Evolutionary conservation across 2,888 invertebrate genomes (phyloP).

Genomic region (Orthonychiurus folsomi): DNA sequence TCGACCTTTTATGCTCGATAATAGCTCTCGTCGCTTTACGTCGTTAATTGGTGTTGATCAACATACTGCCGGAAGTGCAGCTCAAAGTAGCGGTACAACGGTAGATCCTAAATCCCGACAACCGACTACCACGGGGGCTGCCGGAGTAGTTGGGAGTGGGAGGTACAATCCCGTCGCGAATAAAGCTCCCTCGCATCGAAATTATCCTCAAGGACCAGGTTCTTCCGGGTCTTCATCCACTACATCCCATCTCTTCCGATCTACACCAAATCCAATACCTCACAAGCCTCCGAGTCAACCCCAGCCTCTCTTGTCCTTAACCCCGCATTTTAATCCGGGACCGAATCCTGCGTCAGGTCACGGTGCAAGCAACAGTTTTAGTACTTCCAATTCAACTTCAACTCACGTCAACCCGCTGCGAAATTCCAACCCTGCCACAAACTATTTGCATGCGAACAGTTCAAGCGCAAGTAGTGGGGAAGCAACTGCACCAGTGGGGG

Average conservation of each 20-base stretch:
- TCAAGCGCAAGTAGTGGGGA: slow-evolving; percentile 18
- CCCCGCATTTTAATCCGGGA: neutral
- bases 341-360: neutral
- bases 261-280: neutral
- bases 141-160: too few species aligned
- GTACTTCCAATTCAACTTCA: neutral
- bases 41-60: slow-evolving; percentile 55
- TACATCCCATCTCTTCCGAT: slow-evolving; percentile 11
- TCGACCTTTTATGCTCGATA: slow-evolving; percentile 38
- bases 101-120: neutral
- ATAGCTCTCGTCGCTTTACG: slow-evolving; percentile 47
- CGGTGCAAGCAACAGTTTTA: neutral
- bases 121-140: too few species aligned
- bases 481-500: slow-evolving; percentile 21
- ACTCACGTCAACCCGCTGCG: slow-evolving; percentile 6
- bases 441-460: slow-evolving; percentile 11
- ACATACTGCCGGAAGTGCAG: slow-evolving; percentile 13
- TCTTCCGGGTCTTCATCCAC: slow-evolving; percentile 6
- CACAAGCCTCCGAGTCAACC: neutral
- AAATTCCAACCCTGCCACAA: slow-evolving; percentile 10
- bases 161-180: too few species aligned
- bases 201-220: neutral
- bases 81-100: neutral
- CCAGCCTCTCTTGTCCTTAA: neutral
- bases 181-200: neutral